Conservation (phyloP, 1,140 invertebrate genomes). For the Stegodyphus dumicola region DNA sequence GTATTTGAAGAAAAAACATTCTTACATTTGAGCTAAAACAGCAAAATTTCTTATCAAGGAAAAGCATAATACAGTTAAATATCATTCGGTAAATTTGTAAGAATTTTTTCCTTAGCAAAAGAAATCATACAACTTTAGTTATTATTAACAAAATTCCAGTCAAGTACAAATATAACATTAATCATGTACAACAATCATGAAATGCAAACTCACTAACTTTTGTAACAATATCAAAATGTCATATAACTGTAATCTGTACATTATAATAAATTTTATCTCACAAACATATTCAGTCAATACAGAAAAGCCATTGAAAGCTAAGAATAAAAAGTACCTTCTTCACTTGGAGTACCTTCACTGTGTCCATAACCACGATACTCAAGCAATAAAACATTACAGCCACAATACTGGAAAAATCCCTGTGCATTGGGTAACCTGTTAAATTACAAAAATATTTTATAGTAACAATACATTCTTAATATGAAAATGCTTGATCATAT, state of each 20-base stretch:
- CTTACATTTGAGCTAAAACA: too few relatives aligned
- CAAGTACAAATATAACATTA: too few relatives aligned
- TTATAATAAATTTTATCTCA: background rate
- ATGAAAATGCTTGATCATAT: background rate
- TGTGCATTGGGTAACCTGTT: slow-evolving; percentile 79
- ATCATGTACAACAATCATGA: too few relatives aligned
- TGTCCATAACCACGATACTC: slow-evolving; percentile 95
- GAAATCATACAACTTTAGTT: too few relatives aligned
- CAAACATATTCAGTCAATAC: background rate
- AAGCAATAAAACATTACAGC: slow-evolving; percentile 88
- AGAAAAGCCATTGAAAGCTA: background rate
- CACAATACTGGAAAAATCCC: slow-evolving; percentile 82
- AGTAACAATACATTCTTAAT: background rate
- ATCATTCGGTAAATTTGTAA: too few relatives aligned
- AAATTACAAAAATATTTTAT: slow-evolving; percentile 7
- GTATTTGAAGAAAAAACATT: too few relatives aligned
- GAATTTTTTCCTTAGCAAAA: too few relatives aligned
- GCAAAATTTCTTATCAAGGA: too few relatives aligned
- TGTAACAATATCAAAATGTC: background rate
- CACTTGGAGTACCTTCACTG: slow-evolving; percentile 88
- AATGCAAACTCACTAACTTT: background rate
- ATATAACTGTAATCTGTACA: background rate
- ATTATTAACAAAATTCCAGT: too few relatives aligned
- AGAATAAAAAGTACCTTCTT: slow-evolving; percentile 73
- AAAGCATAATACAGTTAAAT: too few relatives aligned